phyloP scores from a whole-genome alignment of 2,113 vertebrate genomes.

The Athene cunicularia region DNA sequence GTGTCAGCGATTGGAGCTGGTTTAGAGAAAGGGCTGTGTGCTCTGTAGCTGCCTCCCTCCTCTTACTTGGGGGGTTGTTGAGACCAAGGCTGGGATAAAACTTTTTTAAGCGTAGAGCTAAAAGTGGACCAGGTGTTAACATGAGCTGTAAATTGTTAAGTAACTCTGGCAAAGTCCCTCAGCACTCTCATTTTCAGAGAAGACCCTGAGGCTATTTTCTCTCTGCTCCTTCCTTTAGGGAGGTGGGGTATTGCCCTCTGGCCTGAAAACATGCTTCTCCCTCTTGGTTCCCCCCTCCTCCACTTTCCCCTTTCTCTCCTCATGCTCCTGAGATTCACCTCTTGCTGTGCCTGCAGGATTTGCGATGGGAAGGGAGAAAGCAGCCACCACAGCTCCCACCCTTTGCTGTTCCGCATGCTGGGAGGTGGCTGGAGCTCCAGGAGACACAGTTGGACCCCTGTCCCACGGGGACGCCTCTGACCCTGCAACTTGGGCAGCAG shows the following conservation, averaged over 20 bases:
- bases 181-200: background rate
- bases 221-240: background rate
- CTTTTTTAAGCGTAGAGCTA: background rate
- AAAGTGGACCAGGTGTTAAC: background rate
- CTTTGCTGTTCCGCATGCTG: background rate
- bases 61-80: background rate
- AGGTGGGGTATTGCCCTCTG: background rate
- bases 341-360: background rate
- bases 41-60: fast-evolving
- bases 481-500: background rate
- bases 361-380: background rate
- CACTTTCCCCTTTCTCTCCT: background rate
- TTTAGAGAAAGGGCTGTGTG: background rate
- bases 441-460: fast-evolving
- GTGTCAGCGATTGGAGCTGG: background rate
- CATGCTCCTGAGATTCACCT: background rate
- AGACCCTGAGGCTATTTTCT: background rate
- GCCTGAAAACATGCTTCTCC: background rate
- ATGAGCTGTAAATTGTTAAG: background rate
- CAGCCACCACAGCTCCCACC: fast-evolving
- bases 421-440: background rate
- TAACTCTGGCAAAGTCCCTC: background rate
- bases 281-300: background rate
- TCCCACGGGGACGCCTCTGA: background rate
- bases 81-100: background rate